phyloP scores from a whole-genome alignment of 2,888 invertebrate genomes.

The Mimas tiliae region DNA sequence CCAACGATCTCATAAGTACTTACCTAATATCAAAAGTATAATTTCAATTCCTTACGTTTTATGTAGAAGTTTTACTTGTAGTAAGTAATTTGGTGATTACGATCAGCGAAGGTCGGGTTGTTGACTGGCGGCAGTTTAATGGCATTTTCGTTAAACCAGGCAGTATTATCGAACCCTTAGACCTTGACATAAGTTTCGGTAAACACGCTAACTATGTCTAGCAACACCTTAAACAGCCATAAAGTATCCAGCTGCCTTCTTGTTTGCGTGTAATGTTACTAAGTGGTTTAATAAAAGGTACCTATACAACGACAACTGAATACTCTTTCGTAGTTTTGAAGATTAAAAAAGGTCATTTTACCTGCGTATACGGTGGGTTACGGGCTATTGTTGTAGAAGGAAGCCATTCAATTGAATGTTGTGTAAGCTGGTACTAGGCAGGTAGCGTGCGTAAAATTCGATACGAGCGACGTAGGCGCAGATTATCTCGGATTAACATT shows the following conservation, averaged over 20 bases:
- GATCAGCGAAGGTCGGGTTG: constrained; percentile 26
- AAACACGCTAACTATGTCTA: constrained; percentile 19
- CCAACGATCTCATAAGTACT: no score
- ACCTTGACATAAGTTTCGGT: constrained; percentile 23
- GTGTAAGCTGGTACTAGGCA: constrained; percentile 68
- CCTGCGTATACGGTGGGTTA: constrained; percentile 62
- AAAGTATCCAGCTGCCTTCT: background rate
- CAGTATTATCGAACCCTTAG: constrained; percentile 21
- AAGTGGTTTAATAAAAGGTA: constrained; percentile 21
- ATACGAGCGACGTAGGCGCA: constrained; percentile 64
- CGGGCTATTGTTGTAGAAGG: constrained; percentile 67
- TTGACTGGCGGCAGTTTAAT: constrained; percentile 14
- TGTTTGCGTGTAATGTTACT: constrained; percentile 18
- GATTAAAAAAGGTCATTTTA: constrained; percentile 47
- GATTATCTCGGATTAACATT: constrained; percentile 83
- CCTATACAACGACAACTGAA: constrained; percentile 7
- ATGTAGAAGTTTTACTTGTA: background rate
- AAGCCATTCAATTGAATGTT: constrained; percentile 68
- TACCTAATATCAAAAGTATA: no score
- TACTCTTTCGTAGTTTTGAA: constrained; percentile 8
- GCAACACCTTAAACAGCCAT: background rate
- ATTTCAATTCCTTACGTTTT: background rate
- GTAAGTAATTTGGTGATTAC: constrained; percentile 12
- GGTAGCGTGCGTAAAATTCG: constrained; percentile 80
- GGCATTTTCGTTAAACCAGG: constrained; percentile 17